A percentile compares a stretch with the other conserved stretches of the same genome.
phyloP scores from a whole-genome alignment of 2,113 vertebrate genomes.

The Erythrocercus mccallii region DNA sequence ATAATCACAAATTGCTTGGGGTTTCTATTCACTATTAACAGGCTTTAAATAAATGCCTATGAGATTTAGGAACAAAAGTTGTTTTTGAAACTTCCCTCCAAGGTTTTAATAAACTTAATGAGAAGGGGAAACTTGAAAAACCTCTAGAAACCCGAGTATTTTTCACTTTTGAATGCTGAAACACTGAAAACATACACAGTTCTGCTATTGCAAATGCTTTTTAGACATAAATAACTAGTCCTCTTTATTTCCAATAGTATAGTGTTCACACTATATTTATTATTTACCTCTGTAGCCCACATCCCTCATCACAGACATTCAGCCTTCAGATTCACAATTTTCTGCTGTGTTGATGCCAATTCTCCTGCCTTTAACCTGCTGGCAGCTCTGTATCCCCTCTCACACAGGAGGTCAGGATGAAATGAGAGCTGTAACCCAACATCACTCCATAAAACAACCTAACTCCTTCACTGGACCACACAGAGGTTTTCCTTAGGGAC shows the following conservation, averaged over 20 bases:
- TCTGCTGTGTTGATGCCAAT: conserved; percentile 59
- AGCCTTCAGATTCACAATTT: conserved; percentile 56
- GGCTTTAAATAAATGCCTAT: conserved; percentile 52
- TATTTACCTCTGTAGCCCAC: conserved; percentile 63
- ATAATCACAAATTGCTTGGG: conserved; percentile 54
- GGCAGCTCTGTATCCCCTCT: conserved; percentile 42
- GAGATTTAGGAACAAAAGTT: conserved; percentile 50
- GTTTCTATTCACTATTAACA: conserved; percentile 60
- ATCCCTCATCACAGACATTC: conserved; percentile 52
- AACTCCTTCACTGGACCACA: conserved; percentile 65
- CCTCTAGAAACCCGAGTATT: conserved; percentile 12
- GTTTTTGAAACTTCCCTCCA: conserved; percentile 40
- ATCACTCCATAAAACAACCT: conserved; percentile 61
- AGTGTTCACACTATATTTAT: conserved; percentile 54
- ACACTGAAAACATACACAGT: conserved; percentile 36
- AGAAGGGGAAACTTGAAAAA: conserved; percentile 39
- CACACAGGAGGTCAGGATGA: conserved; percentile 50
- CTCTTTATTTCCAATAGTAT: conserved; percentile 40
- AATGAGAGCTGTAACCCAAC: conserved; percentile 60
- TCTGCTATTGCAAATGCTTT: background rate
- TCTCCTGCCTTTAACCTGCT: conserved; percentile 56
- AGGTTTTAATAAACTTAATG: conserved; percentile 63
- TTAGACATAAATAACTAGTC: conserved; percentile 34
- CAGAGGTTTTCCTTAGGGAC: conserved; percentile 44
- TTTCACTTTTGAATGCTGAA: conserved; percentile 31